Conservation (phyloP, 2,888 invertebrate genomes). For the Drosophila robusta region DNA sequence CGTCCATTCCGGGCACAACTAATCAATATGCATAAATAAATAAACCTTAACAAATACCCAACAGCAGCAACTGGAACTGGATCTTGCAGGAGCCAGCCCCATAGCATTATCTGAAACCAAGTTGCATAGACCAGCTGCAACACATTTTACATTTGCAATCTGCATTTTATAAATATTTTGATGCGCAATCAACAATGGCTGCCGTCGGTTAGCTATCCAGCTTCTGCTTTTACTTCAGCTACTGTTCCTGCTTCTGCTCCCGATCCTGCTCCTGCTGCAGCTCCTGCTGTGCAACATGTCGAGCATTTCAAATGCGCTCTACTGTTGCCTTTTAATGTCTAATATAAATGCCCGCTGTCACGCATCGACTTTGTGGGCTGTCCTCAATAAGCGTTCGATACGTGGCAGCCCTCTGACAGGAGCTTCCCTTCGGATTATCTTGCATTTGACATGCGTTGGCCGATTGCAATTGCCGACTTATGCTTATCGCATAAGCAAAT, state of each 20-base stretch:
- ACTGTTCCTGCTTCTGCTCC: background rate
- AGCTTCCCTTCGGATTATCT: constrained; percentile 8
- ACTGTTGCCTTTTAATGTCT: constrained; percentile 67
- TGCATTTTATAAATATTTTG: constrained; percentile 79
- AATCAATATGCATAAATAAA: constrained; percentile 71
- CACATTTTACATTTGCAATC: constrained; percentile 67
- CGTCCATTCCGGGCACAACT: constrained; percentile 48
- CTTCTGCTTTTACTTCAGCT: background rate
- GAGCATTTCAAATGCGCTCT: constrained; percentile 65
- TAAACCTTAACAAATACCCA: constrained; percentile 59
- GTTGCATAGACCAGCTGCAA: constrained; percentile 7
- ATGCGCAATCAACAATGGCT: constrained; percentile 72
- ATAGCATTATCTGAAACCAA: constrained; percentile 34
- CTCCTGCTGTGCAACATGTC: constrained; percentile 52
- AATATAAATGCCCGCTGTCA: constrained; percentile 76
- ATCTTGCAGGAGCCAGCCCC: constrained; percentile 1
- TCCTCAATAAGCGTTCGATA: constrained; percentile 45
- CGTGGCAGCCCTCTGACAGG: constrained; percentile 47
- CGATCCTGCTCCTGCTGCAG: constrained; percentile 3
- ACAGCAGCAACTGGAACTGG: background rate
- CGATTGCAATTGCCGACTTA: constrained; percentile 57
- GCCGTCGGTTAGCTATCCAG: constrained; percentile 26
- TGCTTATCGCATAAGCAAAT: constrained; percentile 74
- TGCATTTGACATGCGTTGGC: constrained; percentile 54
- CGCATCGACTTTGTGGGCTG: constrained; percentile 59